Evolutionary conservation across 2,888 invertebrate genomes (phyloP).

Genomic region (Pollenia griseotomentosa): DNA sequence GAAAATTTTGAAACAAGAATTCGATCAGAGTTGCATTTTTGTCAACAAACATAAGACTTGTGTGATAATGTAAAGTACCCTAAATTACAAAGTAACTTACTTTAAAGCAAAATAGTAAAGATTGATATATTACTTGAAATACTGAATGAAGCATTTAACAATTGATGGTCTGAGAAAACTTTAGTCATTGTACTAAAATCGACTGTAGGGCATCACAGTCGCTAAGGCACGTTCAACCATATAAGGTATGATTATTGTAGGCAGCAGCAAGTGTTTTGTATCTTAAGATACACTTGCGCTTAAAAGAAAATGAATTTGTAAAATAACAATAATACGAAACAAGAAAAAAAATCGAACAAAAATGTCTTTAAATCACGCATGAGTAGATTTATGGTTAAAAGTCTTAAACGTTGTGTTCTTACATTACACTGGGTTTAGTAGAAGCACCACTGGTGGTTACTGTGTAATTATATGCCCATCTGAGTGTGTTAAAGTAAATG

Average conservation of each 20-base stretch:
- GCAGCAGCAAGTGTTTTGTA: constrained; percentile 48
- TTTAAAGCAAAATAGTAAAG: too few species aligned
- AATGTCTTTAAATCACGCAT: constrained; percentile 68
- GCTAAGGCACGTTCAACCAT: constrained; percentile 1
- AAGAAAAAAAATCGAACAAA: constrained; percentile 37
- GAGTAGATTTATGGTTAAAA: constrained; percentile 61
- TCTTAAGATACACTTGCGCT: constrained; percentile 57
- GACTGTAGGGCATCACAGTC: background rate
- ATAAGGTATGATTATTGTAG: background rate
- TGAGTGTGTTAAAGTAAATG: background rate
- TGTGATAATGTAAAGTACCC: too few species aligned
- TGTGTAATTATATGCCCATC: background rate
- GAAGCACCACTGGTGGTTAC: background rate
- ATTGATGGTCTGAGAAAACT: background rate
- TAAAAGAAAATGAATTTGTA: constrained; percentile 27
- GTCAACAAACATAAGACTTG: too few species aligned
- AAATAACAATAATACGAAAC: constrained; percentile 8
- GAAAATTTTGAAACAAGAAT: too few species aligned
- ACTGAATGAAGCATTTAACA: too few species aligned
- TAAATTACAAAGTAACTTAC: too few species aligned
- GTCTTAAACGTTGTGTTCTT: constrained; percentile 48
- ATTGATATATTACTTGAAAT: too few species aligned
- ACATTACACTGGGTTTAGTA: constrained; percentile 14
- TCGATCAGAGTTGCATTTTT: too few species aligned
- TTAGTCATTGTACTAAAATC: background rate